Conservation (phyloP, 2,888 invertebrate species). For the Leucania comma region DNA sequence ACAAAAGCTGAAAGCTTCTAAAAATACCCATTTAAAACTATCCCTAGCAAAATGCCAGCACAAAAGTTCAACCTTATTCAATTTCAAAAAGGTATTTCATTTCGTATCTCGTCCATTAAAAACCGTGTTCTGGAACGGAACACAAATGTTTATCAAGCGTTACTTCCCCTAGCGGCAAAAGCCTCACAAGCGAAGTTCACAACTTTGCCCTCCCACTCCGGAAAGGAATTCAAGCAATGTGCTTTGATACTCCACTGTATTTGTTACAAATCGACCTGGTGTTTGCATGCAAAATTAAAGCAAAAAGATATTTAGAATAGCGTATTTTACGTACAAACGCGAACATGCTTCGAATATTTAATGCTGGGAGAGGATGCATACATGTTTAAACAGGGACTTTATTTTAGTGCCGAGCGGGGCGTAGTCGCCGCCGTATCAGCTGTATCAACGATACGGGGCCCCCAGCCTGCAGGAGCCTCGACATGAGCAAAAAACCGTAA, state of each 20-base stretch:
- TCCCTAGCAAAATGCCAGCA: conserved; percentile 4
- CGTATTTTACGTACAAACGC: conserved; percentile 40
- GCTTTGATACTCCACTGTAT: conserved; percentile 27
- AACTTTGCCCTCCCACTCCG: conserved; percentile 46
- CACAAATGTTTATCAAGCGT: conserved; percentile 54
- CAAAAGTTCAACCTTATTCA: conserved; percentile 27
- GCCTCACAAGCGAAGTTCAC: conserved; percentile 27
- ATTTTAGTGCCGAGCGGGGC: conserved; percentile 9
- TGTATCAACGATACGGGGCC: too few relatives aligned
- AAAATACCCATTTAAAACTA: conserved; percentile 31
- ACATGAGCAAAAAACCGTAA: too few relatives aligned
- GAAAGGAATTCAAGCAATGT: conserved; percentile 45
- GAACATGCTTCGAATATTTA: conserved; percentile 53
- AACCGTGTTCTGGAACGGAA: conserved; percentile 41
- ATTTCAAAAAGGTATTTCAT: conserved; percentile 49
- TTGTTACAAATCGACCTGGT: conserved; percentile 47
- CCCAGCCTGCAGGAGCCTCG: too few relatives aligned
- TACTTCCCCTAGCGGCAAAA: conserved; percentile 43
- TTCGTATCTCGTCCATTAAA: conserved; percentile 54
- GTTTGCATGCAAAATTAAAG: conserved; percentile 47
- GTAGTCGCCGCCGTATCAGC: too few relatives aligned
- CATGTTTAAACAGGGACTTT: conserved; percentile 50
- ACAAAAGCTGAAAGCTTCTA: conserved; percentile 4
- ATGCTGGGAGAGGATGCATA: conserved; percentile 42
- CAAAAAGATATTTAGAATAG: conserved; percentile 43